These are phyloP conservation scores for Acleris sparsana DNA, from an alignment of 2,888 invertebrate genomes.

Conservation along the genomic window DNA sequence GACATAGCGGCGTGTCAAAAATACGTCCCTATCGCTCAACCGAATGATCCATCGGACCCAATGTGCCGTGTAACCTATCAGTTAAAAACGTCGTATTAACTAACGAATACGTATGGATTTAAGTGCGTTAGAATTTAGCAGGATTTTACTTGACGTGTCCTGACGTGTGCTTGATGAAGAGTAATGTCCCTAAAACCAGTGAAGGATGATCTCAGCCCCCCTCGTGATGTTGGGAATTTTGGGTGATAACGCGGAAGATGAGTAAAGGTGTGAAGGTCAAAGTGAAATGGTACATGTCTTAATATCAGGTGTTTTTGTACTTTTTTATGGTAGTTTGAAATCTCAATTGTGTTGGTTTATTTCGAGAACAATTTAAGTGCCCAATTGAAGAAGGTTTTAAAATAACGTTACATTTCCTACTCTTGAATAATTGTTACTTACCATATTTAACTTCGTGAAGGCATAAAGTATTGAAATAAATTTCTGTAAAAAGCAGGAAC, in stretches of 20 bases:
- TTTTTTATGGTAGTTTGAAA: not conserved
- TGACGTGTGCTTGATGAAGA: slow-evolving; percentile 16
- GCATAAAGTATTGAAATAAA: too few species aligned
- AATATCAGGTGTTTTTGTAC: not conserved
- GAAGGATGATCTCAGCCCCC: not conserved
- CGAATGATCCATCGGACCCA: slow-evolving; percentile 6
- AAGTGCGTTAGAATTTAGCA: not conserved
- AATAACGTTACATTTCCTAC: too few species aligned
- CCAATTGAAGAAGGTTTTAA: too few species aligned
- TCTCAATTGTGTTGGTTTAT: not conserved
- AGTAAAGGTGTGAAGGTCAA: not conserved
- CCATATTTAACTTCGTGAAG: too few species aligned
- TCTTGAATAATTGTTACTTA: too few species aligned
- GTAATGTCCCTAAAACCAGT: slow-evolving; percentile 9
- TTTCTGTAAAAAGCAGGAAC: too few species aligned
- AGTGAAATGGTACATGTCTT: not conserved
- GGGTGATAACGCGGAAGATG: not conserved
- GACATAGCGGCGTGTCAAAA: slow-evolving; percentile 11
- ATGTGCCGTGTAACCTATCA: slow-evolving; percentile 11
- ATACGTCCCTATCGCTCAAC: not conserved
- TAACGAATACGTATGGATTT: not conserved
- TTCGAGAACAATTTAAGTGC: not conserved
- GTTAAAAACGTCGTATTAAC: not conserved
- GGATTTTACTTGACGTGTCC: slow-evolving; percentile 7
- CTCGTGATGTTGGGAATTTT: not conserved